These are phyloP conservation scores for Crioceris asparagi DNA, from an alignment of 2,888 invertebrate species.

Conservation along the genomic window DNA sequence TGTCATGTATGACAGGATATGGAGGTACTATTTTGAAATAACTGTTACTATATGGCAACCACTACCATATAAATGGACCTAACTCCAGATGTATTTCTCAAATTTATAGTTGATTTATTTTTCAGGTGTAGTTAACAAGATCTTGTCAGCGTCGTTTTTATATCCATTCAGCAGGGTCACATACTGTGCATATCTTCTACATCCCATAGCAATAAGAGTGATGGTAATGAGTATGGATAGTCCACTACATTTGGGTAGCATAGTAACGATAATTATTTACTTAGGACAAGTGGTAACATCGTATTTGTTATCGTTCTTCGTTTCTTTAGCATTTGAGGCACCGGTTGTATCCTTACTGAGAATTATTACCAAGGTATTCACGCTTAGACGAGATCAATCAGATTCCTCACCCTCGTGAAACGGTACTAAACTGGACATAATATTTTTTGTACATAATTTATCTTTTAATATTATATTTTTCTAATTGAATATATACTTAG, in stretches of 20 bases:
- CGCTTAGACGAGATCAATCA: no score
- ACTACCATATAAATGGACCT: no score
- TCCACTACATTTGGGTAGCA: constrained; percentile 69
- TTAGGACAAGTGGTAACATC: constrained; percentile 73
- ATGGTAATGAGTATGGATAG: constrained; percentile 74
- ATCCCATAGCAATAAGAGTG: constrained; percentile 70
- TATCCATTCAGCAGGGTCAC: constrained; percentile 81
- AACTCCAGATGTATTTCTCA: no score
- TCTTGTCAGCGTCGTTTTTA: constrained; percentile 64
- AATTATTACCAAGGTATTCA: constrained; percentile 33
- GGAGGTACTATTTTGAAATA: constrained; percentile 52
- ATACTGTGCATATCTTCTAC: constrained; percentile 77
- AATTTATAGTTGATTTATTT: constrained; percentile 10
- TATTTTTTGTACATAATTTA: no score
- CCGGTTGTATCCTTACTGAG: constrained; percentile 77
- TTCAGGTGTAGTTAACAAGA: constrained; percentile 53
- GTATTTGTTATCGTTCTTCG: constrained; percentile 63
- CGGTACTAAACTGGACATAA: no score
- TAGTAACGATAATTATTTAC: constrained; percentile 67
- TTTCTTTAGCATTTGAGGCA: constrained; percentile 75
- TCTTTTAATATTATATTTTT: no score
- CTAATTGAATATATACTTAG: no score
- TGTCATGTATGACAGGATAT: constrained; percentile 75
- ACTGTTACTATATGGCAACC: no score
- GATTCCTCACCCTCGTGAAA: no score